Conservation (phyloP, 1,140 invertebrate genomes). For the Trinorchestia longiramus region DNA sequence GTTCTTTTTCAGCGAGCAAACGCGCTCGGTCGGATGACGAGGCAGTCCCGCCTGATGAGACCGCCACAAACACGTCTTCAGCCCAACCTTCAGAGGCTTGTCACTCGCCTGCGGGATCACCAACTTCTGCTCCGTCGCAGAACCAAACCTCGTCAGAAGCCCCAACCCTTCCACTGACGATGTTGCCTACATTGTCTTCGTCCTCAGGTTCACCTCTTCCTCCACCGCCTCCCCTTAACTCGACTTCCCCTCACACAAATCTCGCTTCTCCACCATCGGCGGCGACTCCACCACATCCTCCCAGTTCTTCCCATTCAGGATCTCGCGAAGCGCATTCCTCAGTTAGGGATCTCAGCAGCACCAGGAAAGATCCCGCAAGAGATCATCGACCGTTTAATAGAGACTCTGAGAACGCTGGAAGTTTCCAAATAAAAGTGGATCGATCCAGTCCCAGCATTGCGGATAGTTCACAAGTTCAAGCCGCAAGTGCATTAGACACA, state of each 20-base stretch:
- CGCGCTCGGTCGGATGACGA: slow-evolving; percentile 16
- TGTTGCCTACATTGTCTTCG: slow-evolving; percentile 6
- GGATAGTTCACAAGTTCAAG: background rate
- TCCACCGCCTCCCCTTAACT: slow-evolving; percentile 20
- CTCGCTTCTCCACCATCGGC: slow-evolving; percentile 29
- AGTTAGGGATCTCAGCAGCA: slow-evolving; percentile 25
- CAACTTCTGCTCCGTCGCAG: background rate
- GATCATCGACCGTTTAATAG: background rate
- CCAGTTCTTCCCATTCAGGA: background rate
- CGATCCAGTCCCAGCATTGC: slow-evolving; percentile 34
- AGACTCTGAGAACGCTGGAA: background rate
- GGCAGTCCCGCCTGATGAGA: background rate
- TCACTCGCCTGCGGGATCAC: background rate
- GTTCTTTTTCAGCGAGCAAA: slow-evolving; percentile 11
- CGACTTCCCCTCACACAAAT: slow-evolving; percentile 30
- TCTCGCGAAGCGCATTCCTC: slow-evolving; percentile 8
- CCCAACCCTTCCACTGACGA: background rate
- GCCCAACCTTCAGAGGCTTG: background rate
- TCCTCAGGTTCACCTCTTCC: slow-evolving; percentile 17
- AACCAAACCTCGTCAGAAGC: background rate
- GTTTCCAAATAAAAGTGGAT: slow-evolving; percentile 36
- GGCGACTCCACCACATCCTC: slow-evolving; percentile 18
- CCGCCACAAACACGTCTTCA: background rate
- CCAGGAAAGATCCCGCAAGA: slow-evolving; percentile 29
- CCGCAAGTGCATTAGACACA: slow-evolving; percentile 74